phyloP scores from a whole-genome alignment of 1,140 invertebrate species.

The Brachionus rubens region DNA sequence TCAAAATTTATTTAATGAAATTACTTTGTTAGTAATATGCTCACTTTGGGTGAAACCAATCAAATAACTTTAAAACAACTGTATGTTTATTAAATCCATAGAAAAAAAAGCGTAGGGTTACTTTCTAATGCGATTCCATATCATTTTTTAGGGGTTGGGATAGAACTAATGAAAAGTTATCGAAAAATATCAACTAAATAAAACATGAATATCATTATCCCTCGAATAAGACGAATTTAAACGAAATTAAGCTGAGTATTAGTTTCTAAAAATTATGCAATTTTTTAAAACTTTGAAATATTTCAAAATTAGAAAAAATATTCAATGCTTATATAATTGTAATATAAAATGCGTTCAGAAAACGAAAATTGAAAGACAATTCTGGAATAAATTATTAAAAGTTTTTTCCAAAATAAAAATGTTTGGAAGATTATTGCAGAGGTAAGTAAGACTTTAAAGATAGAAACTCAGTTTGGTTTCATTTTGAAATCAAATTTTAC shows the following conservation, averaged over 20 bases:
- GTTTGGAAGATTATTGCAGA: not conserved
- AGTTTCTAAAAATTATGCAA: conserved; percentile 9
- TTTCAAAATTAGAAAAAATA: not conserved
- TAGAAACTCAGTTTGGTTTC: no score
- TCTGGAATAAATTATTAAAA: not conserved
- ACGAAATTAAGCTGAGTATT: not conserved
- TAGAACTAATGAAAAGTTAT: no score
- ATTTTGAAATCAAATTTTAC: no score
- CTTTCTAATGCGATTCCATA: not conserved
- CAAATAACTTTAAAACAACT: not conserved
- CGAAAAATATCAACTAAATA: no score
- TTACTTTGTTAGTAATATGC: not conserved
- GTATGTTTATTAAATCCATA: no score
- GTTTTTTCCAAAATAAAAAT: not conserved
- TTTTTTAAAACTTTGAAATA: conserved; percentile 29
- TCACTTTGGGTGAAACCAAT: not conserved
- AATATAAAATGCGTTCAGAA: not conserved
- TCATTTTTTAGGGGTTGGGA: no score
- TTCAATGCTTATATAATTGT: not conserved
- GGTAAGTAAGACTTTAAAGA: no score
- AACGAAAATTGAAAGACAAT: not conserved
- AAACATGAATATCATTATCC: no score
- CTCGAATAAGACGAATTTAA: no score
- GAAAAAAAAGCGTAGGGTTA: not conserved
- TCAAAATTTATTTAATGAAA: not conserved